These are phyloP conservation scores for Stenchaetothrips biformis DNA, from an alignment of 2,888 invertebrate genomes.

Conservation along the genomic window DNA sequence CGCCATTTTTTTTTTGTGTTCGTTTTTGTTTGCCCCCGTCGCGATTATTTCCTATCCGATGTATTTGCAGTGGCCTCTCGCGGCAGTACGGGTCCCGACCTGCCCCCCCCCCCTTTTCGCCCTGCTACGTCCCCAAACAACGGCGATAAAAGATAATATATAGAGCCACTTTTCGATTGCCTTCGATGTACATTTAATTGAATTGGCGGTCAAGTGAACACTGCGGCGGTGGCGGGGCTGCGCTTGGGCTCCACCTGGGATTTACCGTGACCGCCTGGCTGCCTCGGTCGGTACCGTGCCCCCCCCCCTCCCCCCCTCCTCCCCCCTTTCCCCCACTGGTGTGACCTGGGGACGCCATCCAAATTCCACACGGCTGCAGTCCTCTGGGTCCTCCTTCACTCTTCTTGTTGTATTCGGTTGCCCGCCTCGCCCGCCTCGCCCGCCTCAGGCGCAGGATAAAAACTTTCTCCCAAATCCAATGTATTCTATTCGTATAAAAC, in stretches of 20 bases:
- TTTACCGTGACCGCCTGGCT: background rate
- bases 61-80: no score
- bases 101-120: background rate
- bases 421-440: no score
- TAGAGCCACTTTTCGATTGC: slow-evolving; percentile 18
- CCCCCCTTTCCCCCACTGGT: background rate
- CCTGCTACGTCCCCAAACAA: background rate
- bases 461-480: no score
- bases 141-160: slow-evolving; percentile 25
- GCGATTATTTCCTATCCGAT: no score
- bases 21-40: no score
- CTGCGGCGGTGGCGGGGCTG: background rate
- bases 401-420: no score
- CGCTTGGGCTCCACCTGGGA: background rate
- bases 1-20: no score
- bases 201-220: slow-evolving; percentile 7
- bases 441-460: no score
- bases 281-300: background rate
- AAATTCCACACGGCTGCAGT: no score
- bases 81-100: background rate
- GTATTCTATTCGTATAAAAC: no score
- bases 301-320: background rate
- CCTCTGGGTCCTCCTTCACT: no score
- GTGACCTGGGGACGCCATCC: no score
- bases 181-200: slow-evolving; percentile 21